These are phyloP conservation scores for Ptychadena robeensis DNA, from an alignment of 2,797 vertebrate species.

Conservation along the genomic window DNA sequence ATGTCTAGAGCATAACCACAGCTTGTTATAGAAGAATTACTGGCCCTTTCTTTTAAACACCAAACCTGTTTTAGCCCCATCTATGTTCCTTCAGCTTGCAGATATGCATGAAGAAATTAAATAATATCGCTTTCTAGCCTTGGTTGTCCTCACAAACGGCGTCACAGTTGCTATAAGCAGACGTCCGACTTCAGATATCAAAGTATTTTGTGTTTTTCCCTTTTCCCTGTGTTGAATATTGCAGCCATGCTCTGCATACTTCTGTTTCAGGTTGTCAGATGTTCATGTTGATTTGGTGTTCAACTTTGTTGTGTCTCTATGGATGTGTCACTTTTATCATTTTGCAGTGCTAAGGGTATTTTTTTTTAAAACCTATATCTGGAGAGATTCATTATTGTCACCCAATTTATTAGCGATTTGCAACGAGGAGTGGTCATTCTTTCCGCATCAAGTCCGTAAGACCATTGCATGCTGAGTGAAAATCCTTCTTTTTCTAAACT, in stretches of 20 bases:
- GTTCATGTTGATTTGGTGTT: not conserved
- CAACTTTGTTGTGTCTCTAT: not conserved
- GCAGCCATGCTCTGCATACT: not conserved
- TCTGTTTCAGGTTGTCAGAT: not conserved
- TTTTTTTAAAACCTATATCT: not conserved
- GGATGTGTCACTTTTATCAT: not conserved
- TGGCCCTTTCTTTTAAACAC: no score
- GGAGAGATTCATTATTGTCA: not conserved
- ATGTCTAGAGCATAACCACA: no score
- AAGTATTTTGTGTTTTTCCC: not conserved
- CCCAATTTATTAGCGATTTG: not conserved
- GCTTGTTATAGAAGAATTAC: no score
- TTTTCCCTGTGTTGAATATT: not conserved
- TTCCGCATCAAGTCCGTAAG: not conserved
- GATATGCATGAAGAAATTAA: no score
- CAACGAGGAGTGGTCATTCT: not conserved
- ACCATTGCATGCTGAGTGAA: conserved; percentile 19
- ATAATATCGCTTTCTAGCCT: no score
- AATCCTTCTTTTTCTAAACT: not conserved
- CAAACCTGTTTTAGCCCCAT: no score
- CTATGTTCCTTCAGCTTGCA: no score
- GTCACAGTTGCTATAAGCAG: no score
- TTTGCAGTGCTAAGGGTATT: not conserved
- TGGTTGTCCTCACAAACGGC: no score
- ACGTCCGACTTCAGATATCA: no score